Percentiles rank a stretch among this genome's conserved stretches.
Evolutionary conservation across 2,888 invertebrate species (phyloP).

Genomic region (Nephrotoma guestfalica): DNA sequence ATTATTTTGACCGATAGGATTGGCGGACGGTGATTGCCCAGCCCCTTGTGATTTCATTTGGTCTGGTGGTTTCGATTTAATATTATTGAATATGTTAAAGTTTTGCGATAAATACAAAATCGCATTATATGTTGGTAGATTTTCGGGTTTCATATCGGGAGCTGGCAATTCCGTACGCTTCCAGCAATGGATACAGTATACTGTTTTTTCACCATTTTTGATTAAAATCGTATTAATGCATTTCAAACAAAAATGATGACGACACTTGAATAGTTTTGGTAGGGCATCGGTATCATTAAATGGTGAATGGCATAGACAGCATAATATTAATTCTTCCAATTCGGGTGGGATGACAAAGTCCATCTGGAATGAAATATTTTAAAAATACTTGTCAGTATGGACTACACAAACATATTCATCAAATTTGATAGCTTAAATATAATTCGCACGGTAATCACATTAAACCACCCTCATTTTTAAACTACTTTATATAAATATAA

Average conservation of each 20-base stretch:
- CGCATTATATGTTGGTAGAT: constrained; percentile 51
- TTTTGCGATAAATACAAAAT: constrained; percentile 51
- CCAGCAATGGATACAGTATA: constrained; percentile 61
- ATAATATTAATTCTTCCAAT: constrained; percentile 57
- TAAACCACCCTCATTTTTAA: background rate
- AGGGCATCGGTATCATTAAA: constrained; percentile 58
- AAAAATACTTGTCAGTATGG: background rate
- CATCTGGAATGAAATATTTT: constrained; percentile 28
- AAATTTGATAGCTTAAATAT: background rate
- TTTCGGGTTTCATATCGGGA: constrained; percentile 49
- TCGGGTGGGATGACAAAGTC: constrained; percentile 47
- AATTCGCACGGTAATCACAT: background rate
- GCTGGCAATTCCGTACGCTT: constrained; percentile 49
- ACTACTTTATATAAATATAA: background rate
- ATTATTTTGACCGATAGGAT: constrained; percentile 10
- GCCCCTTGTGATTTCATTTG: constrained; percentile 20
- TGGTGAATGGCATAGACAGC: constrained; percentile 60
- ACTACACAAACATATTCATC: background rate
- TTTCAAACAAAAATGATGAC: constrained; percentile 62
- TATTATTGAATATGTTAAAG: constrained; percentile 37
- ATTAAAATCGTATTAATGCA: constrained; percentile 53
- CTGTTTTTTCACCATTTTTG: constrained; percentile 42
- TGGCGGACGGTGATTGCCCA: constrained; percentile 10
- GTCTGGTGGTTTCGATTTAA: constrained; percentile 32
- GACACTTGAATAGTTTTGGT: constrained; percentile 59